These are phyloP conservation scores for Rattus rattus DNA, from an alignment of 2,113 vertebrate species.

Conservation along the genomic window DNA sequence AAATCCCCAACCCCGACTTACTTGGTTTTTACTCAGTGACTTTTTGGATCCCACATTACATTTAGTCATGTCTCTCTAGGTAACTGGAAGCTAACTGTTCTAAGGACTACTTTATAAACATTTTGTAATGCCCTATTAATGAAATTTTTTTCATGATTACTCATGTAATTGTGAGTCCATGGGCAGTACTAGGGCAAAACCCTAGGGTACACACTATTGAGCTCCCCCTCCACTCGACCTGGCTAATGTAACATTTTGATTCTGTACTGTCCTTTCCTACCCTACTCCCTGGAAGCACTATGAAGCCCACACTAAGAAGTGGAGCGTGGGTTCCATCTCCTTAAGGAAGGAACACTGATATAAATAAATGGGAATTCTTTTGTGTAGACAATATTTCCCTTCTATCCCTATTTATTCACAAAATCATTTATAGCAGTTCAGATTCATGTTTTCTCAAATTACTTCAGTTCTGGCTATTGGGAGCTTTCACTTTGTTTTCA, in stretches of 20 bases:
- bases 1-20: no score
- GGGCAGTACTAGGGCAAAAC: neutral
- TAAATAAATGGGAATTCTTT: slow-evolving; percentile 42
- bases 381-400: neutral
- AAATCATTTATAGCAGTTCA: neutral
- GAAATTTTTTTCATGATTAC: neutral
- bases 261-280: slow-evolving; percentile 5
- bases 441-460: neutral
- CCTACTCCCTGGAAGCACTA: neutral
- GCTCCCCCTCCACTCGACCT: neutral
- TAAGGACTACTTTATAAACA: neutral
- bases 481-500: neutral
- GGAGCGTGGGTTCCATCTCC: neutral
- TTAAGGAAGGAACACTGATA: neutral
- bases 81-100: neutral
- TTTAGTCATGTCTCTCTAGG: slow-evolving; percentile 19
- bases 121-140: neutral
- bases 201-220: neutral
- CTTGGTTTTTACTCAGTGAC: neutral
- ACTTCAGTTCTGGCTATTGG: neutral
- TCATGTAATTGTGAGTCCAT: neutral
- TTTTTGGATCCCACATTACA: slow-evolving; percentile 10
- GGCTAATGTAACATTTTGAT: neutral
- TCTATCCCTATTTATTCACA: neutral
- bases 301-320: neutral